Conservation (phyloP, 2,113 vertebrate species). For the Scolopax mira region DNA sequence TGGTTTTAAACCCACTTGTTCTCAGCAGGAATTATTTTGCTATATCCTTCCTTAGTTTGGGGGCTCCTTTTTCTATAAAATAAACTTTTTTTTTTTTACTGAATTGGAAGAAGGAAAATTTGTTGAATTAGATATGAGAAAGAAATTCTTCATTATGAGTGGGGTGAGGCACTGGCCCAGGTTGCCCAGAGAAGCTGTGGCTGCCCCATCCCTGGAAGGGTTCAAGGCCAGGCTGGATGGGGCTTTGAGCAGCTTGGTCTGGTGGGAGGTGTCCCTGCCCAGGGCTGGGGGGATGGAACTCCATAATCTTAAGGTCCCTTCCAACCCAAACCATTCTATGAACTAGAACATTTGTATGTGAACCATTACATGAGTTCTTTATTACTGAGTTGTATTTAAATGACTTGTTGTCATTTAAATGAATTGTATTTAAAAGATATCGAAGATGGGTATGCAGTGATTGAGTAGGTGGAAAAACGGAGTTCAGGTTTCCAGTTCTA, state of each 20-base stretch:
- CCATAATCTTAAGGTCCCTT: not conserved
- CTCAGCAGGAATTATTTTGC: not conserved
- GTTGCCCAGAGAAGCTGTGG: not conserved
- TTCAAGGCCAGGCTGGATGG: not conserved
- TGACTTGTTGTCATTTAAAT: no score
- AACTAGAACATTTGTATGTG: not conserved
- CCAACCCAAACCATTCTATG: not conserved
- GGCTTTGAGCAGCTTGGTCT: not conserved
- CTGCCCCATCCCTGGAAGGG: not conserved
- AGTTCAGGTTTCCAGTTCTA: not conserved
- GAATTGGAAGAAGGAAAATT: not conserved
- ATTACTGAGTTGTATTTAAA: not conserved
- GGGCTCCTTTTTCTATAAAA: not conserved
- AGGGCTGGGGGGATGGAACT: not conserved
- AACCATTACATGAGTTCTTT: not conserved
- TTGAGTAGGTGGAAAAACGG: not conserved
- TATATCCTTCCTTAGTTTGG: not conserved
- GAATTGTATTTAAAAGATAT: not conserved
- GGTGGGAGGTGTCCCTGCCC: not conserved
- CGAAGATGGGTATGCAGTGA: not conserved
- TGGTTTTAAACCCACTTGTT: not conserved
- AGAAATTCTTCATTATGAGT: not conserved
- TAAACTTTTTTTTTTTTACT: not conserved
- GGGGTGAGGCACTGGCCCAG: not conserved
- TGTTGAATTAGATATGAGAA: not conserved